Percentiles rank a stretch among this genome's conserved stretches.
Evolutionary conservation across 2,888 invertebrate genomes (phyloP).

Genomic region (Lochmaea crataegi): DNA sequence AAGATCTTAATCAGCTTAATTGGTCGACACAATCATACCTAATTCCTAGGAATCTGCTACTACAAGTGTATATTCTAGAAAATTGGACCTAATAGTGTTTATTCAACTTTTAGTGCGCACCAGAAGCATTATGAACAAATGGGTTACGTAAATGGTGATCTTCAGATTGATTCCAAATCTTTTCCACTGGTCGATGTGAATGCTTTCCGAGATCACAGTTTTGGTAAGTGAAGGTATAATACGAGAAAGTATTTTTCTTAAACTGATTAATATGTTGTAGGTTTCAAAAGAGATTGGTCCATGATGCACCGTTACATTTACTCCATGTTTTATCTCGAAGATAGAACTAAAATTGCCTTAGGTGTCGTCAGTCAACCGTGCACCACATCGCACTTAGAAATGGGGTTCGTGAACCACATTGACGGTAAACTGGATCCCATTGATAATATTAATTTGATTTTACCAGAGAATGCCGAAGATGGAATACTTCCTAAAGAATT

Average conservation of each 20-base stretch:
- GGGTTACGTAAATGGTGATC: conserved; percentile 72
- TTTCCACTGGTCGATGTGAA: conserved; percentile 68
- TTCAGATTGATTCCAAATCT: conserved; percentile 68
- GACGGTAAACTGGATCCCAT: conserved; percentile 67
- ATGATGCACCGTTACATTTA: conserved; percentile 83
- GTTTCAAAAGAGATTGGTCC: conserved; percentile 78
- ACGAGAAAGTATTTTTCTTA: neutral
- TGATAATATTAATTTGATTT: conserved; percentile 71
- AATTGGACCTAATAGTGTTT: neutral
- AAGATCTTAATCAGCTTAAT: too few species aligned
- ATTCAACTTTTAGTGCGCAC: conserved; percentile 70
- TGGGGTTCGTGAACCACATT: conserved; percentile 72
- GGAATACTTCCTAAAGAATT: conserved; percentile 71
- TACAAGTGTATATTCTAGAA: too few species aligned
- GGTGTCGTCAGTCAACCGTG: conserved; percentile 83
- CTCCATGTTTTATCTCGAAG: conserved; percentile 79
- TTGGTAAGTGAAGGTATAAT: conserved; percentile 66
- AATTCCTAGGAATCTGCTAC: too few species aligned
- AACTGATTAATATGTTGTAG: conserved; percentile 60
- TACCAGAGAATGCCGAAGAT: conserved; percentile 77
- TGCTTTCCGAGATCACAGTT: conserved; percentile 84
- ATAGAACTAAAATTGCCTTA: conserved; percentile 76
- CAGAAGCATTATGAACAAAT: conserved; percentile 89
- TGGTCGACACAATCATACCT: too few species aligned
- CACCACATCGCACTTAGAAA: conserved; percentile 73